phyloP scores from a whole-genome alignment of 2,888 invertebrate species.

The Acholoe squamosa region DNA sequence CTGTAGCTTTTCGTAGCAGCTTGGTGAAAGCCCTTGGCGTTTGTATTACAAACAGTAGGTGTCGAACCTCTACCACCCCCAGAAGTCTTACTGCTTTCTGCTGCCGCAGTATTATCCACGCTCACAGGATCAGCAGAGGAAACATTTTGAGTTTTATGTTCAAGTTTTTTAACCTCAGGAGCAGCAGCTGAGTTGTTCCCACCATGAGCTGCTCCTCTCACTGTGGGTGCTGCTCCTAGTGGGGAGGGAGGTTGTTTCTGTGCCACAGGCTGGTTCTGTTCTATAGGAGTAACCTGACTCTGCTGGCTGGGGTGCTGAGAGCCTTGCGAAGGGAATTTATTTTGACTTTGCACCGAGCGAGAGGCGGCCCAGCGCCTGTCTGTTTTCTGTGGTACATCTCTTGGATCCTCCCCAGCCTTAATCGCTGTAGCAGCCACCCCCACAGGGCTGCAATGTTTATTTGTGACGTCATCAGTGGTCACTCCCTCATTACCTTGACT shows the following conservation, averaged over 20 bases:
- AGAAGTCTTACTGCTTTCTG: background rate
- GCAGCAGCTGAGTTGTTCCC: background rate
- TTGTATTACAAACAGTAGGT: background rate
- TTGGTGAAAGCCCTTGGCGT: background rate
- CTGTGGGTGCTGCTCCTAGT: background rate
- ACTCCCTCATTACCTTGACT: background rate
- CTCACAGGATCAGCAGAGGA: too few species aligned
- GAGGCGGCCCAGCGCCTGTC: background rate
- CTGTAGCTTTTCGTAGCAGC: background rate
- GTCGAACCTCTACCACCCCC: background rate
- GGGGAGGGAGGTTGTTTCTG: background rate
- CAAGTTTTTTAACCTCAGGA: background rate
- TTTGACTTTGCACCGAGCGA: background rate
- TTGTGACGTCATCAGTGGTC: background rate
- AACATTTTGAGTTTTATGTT: background rate
- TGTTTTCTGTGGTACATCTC: background rate
- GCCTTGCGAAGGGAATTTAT: background rate
- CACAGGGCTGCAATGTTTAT: background rate
- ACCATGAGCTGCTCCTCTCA: background rate
- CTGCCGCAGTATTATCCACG: too few species aligned
- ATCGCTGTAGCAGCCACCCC: background rate
- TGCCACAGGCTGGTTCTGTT: background rate
- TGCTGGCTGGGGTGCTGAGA: background rate
- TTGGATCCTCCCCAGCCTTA: conserved; percentile 18
- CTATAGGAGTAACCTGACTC: background rate